Percentiles rank a stretch among this genome's conserved stretches.
Evolutionary conservation across 2,113 vertebrate genomes (phyloP).

Genomic region (Microcebus jonahi): DNA sequence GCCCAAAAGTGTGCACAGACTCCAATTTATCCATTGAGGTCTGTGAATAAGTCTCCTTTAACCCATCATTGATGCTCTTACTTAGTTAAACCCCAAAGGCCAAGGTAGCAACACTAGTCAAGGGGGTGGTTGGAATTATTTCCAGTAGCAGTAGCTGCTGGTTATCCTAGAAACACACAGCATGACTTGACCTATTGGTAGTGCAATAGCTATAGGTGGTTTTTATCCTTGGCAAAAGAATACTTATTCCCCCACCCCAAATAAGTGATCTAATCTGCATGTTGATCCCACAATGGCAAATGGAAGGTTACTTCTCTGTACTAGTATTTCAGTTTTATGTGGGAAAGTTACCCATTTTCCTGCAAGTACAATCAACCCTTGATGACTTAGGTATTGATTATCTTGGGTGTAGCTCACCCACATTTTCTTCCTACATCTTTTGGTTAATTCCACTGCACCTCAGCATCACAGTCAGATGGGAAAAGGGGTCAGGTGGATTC

Average conservation of each 20-base stretch:
- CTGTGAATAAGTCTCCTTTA: not conserved
- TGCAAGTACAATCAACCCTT: slow-evolving; percentile 17
- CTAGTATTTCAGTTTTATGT: not conserved
- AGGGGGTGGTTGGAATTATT: not conserved
- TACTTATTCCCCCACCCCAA: not conserved
- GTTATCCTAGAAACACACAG: not conserved
- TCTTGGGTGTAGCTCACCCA: not conserved
- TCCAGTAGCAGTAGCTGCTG: not conserved
- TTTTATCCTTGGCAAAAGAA: slow-evolving; percentile 22
- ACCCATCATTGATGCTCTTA: not conserved
- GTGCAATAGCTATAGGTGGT: not conserved
- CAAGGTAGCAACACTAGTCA: not conserved
- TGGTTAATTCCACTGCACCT: not conserved
- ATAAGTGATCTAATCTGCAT: not conserved
- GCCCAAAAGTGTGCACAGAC: not conserved
- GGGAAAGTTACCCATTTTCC: not conserved
- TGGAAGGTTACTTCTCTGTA: not conserved
- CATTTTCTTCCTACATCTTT: not conserved
- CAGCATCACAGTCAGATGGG: not conserved
- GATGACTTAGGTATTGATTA: not conserved
- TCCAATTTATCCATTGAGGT: not conserved
- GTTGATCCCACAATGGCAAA: not conserved
- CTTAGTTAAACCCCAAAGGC: not conserved
- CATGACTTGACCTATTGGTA: not conserved
- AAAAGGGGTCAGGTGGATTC: not conserved